A percentile compares a stretch with the other conserved stretches of the same genome.
These are phyloP conservation scores for Clupea harengus DNA, from an alignment of 2,113 vertebrate species.

Conservation along the genomic window DNA sequence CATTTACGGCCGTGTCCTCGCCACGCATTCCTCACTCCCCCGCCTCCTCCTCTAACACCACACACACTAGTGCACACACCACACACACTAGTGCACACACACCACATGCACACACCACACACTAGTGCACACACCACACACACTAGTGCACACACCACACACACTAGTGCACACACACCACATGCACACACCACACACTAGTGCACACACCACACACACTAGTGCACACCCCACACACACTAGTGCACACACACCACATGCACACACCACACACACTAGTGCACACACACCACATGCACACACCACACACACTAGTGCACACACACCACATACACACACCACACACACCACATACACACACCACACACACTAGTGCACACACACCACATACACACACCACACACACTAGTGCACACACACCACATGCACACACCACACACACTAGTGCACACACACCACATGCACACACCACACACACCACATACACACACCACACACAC, in stretches of 20 bases:
- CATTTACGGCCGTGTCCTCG: conserved; percentile 44
- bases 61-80: not conserved
- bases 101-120: not conserved
- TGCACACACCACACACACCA: no score
- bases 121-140: not conserved
- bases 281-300: no score
- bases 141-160: not conserved
- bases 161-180: no score
- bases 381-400: no score
- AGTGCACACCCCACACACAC: not conserved
- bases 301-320: no score
- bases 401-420: no score
- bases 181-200: no score
- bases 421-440: no score
- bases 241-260: not conserved
- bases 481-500: not conserved
- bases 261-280: no score
- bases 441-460: no score
- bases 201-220: no score
- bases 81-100: not conserved
- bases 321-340: no score
- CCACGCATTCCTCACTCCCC: conserved; percentile 40
- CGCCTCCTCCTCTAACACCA: not conserved
- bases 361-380: not conserved
- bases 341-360: not conserved